These are phyloP conservation scores for Podarcis lilfordi DNA, from an alignment of 2,797 vertebrate genomes.

Conservation along the genomic window DNA sequence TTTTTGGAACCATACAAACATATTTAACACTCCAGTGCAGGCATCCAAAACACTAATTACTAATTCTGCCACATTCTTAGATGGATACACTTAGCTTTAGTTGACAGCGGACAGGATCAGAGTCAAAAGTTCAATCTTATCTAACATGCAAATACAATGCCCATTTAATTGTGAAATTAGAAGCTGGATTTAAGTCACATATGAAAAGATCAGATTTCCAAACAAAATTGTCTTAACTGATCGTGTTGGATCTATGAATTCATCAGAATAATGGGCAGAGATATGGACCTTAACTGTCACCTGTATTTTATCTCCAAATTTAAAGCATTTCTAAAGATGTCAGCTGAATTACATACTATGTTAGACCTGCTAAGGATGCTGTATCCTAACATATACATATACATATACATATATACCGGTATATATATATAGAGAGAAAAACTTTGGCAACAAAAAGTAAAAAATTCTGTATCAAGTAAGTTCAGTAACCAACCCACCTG, in stretches of 20 bases:
- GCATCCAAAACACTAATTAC: not conserved
- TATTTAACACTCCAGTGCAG: not conserved
- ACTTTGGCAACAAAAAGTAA: not conserved
- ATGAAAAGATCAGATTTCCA: not conserved
- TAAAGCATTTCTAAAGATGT: not conserved
- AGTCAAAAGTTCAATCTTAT: not conserved
- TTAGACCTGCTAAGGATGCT: not conserved
- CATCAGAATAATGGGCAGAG: not conserved
- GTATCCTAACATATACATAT: not conserved
- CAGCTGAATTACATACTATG: not conserved
- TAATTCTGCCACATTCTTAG: not conserved
- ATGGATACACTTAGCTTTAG: not conserved
- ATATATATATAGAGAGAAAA: not conserved
- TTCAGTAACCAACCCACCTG: conserved; percentile 83
- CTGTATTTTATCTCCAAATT: not conserved
- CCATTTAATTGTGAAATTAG: not conserved
- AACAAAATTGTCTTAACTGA: not conserved
- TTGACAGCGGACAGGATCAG: not conserved
- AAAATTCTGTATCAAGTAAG: not conserved
- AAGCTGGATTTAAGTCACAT: not conserved
- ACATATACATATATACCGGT: no score
- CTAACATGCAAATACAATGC: not conserved
- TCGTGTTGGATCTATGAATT: not conserved
- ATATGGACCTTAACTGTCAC: not conserved
- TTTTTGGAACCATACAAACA: not conserved